Conservation (phyloP, 2,113 vertebrate genomes). For the Zosterops borbonicus region DNA sequence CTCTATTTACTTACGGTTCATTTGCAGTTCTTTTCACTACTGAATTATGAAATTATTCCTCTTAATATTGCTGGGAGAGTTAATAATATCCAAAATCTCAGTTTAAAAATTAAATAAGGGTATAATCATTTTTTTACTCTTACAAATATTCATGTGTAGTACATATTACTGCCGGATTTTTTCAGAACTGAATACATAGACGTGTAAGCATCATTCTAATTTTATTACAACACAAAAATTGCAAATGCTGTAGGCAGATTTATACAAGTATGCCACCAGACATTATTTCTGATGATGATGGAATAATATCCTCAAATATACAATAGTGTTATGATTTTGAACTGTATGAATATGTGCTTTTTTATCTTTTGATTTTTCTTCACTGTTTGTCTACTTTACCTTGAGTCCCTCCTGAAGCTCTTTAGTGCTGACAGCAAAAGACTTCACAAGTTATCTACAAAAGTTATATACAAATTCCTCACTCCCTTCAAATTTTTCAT, state of each 20-base stretch:
- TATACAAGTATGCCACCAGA: neutral
- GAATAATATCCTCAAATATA: neutral
- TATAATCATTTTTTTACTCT: neutral
- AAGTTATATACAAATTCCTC: neutral
- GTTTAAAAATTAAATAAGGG: slow-evolving; percentile 39
- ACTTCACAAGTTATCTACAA: neutral
- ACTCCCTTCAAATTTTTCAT: neutral
- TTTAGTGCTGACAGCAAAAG: neutral
- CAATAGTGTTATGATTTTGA: neutral
- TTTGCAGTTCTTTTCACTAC: slow-evolving; percentile 10
- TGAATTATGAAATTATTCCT: slow-evolving; percentile 22
- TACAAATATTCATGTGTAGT: slow-evolving; percentile 22
- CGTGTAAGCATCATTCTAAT: neutral
- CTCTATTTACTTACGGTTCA: neutral
- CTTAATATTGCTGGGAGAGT: neutral
- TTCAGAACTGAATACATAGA: neutral
- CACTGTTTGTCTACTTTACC: neutral
- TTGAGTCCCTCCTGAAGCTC: neutral
- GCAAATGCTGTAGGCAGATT: neutral
- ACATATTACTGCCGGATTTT: neutral
- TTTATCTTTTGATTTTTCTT: neutral
- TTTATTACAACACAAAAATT: neutral
- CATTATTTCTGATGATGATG: neutral
- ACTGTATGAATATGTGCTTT: neutral
- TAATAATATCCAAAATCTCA: slow-evolving; percentile 12